Conservation (phyloP, 1,140 invertebrate species). For the Bombus ignitus region DNA sequence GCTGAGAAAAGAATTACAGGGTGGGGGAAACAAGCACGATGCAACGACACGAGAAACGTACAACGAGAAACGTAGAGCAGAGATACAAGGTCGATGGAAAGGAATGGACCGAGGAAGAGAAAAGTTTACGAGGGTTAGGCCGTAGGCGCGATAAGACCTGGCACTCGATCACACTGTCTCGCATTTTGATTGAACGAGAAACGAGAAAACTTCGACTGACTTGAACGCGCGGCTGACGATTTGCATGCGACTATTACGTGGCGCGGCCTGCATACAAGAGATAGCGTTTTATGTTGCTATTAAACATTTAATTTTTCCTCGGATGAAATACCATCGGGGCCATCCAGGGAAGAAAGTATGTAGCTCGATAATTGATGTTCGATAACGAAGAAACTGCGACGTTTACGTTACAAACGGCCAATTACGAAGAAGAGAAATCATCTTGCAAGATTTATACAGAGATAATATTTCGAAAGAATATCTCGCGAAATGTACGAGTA, state of each 20-base stretch:
- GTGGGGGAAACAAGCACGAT: not conserved
- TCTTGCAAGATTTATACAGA: not conserved
- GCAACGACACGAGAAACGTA: not conserved
- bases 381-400: not conserved
- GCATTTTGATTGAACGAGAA: constrained; percentile 69
- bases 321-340: not conserved
- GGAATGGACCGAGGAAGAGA: not conserved
- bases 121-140: constrained; percentile 53
- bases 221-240: constrained; percentile 27
- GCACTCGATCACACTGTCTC: constrained; percentile 68
- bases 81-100: no score
- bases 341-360: not conserved
- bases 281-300: not conserved
- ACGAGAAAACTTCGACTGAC: constrained; percentile 45
- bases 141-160: constrained; percentile 53
- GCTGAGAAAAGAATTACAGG: constrained; percentile 17
- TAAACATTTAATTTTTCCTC: constrained; percentile 1
- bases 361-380: not conserved
- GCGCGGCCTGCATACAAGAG: not conserved
- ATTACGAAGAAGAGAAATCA: not conserved
- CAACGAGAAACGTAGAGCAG: not conserved
- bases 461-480: not conserved
- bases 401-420: not conserved
- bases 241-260: constrained; percentile 35
- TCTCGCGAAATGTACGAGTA: no score